Evolutionary conservation across 1,140 invertebrate species (phyloP).

Genomic region (Penaeus japonicus): DNA sequence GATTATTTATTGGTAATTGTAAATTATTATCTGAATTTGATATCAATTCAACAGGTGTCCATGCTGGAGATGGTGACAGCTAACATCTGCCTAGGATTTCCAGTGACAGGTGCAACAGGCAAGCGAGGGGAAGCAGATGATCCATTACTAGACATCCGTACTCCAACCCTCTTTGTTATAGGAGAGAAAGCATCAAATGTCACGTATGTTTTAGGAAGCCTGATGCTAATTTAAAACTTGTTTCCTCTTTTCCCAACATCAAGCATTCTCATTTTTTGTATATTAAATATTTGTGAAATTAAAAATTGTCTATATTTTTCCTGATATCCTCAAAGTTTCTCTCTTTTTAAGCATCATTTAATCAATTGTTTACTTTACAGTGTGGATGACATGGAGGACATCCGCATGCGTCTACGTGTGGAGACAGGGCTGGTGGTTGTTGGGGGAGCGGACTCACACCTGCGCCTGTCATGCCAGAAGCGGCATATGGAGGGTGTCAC

Average conservation of each 20-base stretch:
- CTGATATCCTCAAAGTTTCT: neutral
- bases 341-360: neutral
- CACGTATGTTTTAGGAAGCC: slow-evolving; percentile 10
- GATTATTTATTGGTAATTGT: slow-evolving; percentile 36
- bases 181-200: slow-evolving; percentile 76
- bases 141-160: slow-evolving; percentile 75
- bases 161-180: slow-evolving; percentile 81
- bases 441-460: slow-evolving; percentile 81
- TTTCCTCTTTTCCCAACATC: neutral
- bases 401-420: slow-evolving; percentile 69
- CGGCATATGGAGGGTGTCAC: slow-evolving; percentile 78
- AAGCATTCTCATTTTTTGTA: too few species aligned
- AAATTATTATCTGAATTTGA: slow-evolving; percentile 68
- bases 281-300: too few species aligned
- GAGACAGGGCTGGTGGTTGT: slow-evolving; percentile 82
- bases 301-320: too few species aligned
- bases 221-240: neutral
- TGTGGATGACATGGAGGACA: slow-evolving; percentile 79
- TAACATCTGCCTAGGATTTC: slow-evolving; percentile 82
- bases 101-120: slow-evolving; percentile 77
- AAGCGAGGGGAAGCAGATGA: slow-evolving; percentile 82
- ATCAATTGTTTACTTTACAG: slow-evolving; percentile 61
- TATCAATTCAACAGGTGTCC: slow-evolving; percentile 60
- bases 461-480: slow-evolving; percentile 76
- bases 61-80: slow-evolving; percentile 71